A percentile compares a stretch with the other conserved stretches of the same genome.
Evolutionary conservation across 2,113 vertebrate genomes (phyloP).

Genomic region (Oceanites oceanicus): DNA sequence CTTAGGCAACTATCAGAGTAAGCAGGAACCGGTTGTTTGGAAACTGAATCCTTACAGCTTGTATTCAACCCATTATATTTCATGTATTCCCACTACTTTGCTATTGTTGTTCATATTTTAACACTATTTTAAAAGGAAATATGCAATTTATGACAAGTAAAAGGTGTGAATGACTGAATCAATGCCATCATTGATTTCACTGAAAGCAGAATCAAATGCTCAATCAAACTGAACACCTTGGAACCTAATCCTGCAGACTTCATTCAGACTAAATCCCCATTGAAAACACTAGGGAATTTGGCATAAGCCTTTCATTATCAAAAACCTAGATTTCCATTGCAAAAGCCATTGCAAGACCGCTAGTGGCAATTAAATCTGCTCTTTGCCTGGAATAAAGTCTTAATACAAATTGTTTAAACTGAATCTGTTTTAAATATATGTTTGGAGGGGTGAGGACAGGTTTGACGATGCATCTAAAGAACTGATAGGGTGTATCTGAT

Average conservation of each 20-base stretch:
- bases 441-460: not conserved
- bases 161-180: slow-evolving; percentile 18
- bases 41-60: not conserved
- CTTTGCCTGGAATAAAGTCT: not conserved
- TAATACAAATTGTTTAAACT: not conserved
- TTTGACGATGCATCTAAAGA: not conserved
- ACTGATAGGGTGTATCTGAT: not conserved
- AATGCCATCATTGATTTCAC: slow-evolving; percentile 17
- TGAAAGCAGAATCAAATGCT: not conserved
- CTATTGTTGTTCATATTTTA: not conserved
- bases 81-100: not conserved
- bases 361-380: slow-evolving; percentile 1
- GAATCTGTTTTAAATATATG: not conserved
- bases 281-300: slow-evolving; percentile 9
- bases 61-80: not conserved
- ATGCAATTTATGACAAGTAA: not conserved
- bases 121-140: not conserved
- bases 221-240: not conserved
- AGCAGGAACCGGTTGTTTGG: not conserved
- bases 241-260: slow-evolving; percentile 2
- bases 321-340: not conserved
- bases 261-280: not conserved
- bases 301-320: slow-evolving; percentile 8
- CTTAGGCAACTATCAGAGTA: not conserved
- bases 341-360: not conserved